Conservation (phyloP, 2,888 invertebrate species). For the Eledona agricola region DNA sequence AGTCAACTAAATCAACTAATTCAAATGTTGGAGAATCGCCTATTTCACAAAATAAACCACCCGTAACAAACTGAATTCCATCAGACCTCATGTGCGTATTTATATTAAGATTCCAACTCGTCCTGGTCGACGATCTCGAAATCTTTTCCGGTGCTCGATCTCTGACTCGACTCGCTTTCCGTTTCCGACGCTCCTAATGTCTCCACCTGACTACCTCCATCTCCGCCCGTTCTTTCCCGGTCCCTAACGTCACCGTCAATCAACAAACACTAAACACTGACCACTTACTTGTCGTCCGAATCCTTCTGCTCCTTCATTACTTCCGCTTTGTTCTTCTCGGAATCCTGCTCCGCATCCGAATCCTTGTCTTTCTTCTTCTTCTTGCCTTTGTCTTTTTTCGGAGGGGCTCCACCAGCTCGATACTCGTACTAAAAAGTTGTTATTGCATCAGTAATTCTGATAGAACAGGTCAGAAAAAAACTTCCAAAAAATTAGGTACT, state of each 20-base stretch:
- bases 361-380: constrained; percentile 83
- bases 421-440: constrained; percentile 88
- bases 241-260: too few species aligned
- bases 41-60: too few species aligned
- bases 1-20: too few species aligned
- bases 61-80: too few species aligned
- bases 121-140: constrained; percentile 86
- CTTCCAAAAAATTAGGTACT: too few species aligned
- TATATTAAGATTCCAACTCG: constrained; percentile 65
- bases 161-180: constrained; percentile 81
- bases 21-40: too few species aligned
- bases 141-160: constrained; percentile 84
- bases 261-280: too few species aligned
- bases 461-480: too few species aligned
- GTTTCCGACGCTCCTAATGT: constrained; percentile 70
- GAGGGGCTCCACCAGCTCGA: constrained; percentile 71
- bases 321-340: constrained; percentile 41
- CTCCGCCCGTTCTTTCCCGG: constrained; percentile 1
- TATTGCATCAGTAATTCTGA: too few species aligned
- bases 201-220: constrained; percentile 27
- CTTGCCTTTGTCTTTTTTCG: constrained; percentile 70
- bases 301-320: constrained; percentile 44
- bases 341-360: constrained; percentile 73
- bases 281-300: constrained; percentile 44
- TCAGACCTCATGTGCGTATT: too few species aligned